These are phyloP conservation scores for Oreochromis tanganicae DNA, from an alignment of 2,113 vertebrate species.

Conservation along the genomic window DNA sequence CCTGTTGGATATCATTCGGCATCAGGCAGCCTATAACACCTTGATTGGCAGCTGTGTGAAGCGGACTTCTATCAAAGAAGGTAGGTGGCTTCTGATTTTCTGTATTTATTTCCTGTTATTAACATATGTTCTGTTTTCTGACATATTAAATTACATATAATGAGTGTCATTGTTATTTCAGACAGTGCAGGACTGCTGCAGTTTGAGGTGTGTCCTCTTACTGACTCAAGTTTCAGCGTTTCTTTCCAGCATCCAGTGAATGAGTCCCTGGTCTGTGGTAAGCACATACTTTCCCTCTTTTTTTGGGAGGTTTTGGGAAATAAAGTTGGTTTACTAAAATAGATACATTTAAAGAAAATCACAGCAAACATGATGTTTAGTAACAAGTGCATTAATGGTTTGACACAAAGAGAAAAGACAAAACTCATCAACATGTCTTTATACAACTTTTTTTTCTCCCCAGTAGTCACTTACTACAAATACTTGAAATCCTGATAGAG, in stretches of 20 bases:
- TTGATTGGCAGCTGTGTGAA: constrained; percentile 96
- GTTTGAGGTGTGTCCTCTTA: constrained; percentile 96
- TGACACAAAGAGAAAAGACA: background rate
- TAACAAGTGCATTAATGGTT: background rate
- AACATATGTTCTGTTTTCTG: background rate
- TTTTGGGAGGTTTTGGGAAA: background rate
- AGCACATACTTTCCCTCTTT: constrained; percentile 39
- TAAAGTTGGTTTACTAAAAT: background rate
- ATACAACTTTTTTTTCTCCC: background rate
- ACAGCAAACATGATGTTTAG: background rate
- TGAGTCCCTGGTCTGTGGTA: constrained; percentile 96
- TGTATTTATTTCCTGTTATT: background rate
- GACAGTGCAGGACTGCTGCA: constrained; percentile 91
- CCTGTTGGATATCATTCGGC: constrained; percentile 86
- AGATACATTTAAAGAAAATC: background rate
- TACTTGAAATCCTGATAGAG: background rate
- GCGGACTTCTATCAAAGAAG: constrained; percentile 88
- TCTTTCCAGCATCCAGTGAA: constrained; percentile 98
- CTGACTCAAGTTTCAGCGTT: constrained; percentile 92
- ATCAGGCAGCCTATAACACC: constrained; percentile 92
- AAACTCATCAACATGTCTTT: background rate
- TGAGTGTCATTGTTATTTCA: constrained; percentile 38
- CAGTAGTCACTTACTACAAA: background rate
- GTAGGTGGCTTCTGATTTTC: constrained; percentile 51
- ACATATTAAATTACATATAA: background rate